Evolutionary conservation across 2,888 invertebrate species (phyloP).

Genomic region (Gastracanthus pulcherrimus): DNA sequence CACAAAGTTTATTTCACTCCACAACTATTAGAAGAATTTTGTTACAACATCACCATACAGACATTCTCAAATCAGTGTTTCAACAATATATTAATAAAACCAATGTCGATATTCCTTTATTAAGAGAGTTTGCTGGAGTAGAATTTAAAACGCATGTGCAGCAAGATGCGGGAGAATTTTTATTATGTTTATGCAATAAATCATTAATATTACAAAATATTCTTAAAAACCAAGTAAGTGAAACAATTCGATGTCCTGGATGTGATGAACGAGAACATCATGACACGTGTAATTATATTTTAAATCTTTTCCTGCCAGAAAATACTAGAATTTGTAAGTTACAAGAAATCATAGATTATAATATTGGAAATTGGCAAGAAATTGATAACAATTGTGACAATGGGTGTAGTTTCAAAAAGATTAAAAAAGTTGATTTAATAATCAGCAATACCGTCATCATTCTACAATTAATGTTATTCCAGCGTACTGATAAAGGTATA

Average conservation of each 20-base stretch:
- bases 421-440: too few species aligned
- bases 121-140: neutral
- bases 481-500: too few species aligned
- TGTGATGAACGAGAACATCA: neutral
- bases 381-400: too few species aligned
- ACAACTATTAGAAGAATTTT: constrained; percentile 12
- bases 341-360: too few species aligned
- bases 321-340: neutral
- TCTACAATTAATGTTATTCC: too few species aligned
- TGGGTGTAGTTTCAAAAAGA: too few species aligned
- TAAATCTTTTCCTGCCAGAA: neutral
- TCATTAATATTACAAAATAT: too few species aligned
- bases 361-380: too few species aligned
- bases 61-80: neutral
- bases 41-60: neutral
- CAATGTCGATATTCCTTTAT: too few species aligned
- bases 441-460: too few species aligned
- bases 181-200: neutral
- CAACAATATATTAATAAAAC: constrained; percentile 14
- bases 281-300: neutral
- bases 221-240: too few species aligned
- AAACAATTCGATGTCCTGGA: too few species aligned
- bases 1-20: constrained; percentile 11
- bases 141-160: neutral
- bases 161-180: neutral